phyloP scores from a whole-genome alignment of 2,888 invertebrate genomes.

The Geotrupes spiniger region DNA sequence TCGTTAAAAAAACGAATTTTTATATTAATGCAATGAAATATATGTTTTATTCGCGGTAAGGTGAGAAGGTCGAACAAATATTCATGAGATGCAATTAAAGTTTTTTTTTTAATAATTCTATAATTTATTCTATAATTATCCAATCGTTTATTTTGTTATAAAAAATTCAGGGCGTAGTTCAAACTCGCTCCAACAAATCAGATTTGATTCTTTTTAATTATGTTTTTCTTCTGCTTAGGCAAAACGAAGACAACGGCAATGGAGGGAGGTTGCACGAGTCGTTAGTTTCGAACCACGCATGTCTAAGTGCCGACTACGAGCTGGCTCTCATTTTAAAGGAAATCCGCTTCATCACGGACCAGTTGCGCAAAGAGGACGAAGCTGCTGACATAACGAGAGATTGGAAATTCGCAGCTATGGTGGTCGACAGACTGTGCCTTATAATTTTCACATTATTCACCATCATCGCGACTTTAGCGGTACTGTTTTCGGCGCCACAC shows the following conservation, averaged over 20 bases:
- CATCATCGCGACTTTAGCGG: conserved; percentile 95
- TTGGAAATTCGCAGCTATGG: conserved; percentile 99
- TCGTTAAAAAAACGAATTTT: no score
- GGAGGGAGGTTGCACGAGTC: conserved; percentile 72
- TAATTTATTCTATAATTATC: no score
- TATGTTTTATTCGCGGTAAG: no score
- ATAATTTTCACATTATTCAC: conserved; percentile 98
- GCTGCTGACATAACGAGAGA: conserved; percentile 92
- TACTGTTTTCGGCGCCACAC: conserved; percentile 95
- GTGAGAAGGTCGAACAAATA: no score
- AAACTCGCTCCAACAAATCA: no score
- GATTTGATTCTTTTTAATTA: no score
- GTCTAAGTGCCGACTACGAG: conserved; percentile 91
- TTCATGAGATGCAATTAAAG: no score
- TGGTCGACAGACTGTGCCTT: conserved; percentile 99
- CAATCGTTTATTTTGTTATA: no score
- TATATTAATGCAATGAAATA: no score
- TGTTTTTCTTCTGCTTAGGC: conserved; percentile 38
- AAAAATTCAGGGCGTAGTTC: no score
- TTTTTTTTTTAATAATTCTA: no score
- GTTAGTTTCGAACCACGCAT: conserved; percentile 75
- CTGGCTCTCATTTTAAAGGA: conserved; percentile 93
- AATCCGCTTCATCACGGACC: conserved; percentile 87
- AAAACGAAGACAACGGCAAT: conserved; percentile 53
- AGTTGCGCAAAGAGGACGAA: conserved; percentile 93